Conservation (phyloP, 2,888 invertebrate species). For the Lasiommata megera region DNA sequence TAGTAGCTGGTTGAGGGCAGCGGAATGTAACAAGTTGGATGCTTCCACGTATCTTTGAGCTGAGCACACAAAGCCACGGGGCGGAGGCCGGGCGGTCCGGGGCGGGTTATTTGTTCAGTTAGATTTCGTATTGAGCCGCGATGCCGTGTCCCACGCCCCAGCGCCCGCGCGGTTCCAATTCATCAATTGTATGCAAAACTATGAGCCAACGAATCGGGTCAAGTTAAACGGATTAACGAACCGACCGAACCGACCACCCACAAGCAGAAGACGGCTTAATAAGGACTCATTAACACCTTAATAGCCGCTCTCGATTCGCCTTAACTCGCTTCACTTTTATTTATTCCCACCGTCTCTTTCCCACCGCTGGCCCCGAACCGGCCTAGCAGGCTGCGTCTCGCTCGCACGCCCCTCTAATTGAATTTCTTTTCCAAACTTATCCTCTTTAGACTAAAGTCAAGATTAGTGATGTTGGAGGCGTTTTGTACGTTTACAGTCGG, state of each 20-base stretch:
- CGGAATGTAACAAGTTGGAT: too few relatives aligned
- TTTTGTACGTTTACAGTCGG: conserved; percentile 73
- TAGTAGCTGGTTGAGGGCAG: too few relatives aligned
- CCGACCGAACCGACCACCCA: conserved; percentile 75
- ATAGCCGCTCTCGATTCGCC: conserved; percentile 79
- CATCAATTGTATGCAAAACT: not conserved
- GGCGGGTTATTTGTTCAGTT: too few relatives aligned
- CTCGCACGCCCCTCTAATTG: conserved; percentile 69
- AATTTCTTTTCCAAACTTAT: conserved; percentile 77
- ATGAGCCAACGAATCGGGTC: not conserved
- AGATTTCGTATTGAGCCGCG: too few relatives aligned
- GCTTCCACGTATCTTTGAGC: too few relatives aligned
- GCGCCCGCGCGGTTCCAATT: too few relatives aligned
- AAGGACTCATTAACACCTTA: conserved; percentile 81
- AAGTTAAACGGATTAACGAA: conserved; percentile 69
- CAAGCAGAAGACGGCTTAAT: conserved; percentile 78
- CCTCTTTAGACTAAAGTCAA: conserved; percentile 67
- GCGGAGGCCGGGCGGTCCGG: too few relatives aligned
- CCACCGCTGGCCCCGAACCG: conserved; percentile 37
- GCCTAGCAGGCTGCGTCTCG: conserved; percentile 39
- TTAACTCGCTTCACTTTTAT: conserved; percentile 73
- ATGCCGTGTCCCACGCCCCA: too few relatives aligned
- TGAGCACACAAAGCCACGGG: too few relatives aligned
- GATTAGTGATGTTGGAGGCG: conserved; percentile 74
- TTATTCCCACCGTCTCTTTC: conserved; percentile 61